Base-by-base conservation (phyloP, 1,140 invertebrate genomes). In the Atta texana region DNA sequence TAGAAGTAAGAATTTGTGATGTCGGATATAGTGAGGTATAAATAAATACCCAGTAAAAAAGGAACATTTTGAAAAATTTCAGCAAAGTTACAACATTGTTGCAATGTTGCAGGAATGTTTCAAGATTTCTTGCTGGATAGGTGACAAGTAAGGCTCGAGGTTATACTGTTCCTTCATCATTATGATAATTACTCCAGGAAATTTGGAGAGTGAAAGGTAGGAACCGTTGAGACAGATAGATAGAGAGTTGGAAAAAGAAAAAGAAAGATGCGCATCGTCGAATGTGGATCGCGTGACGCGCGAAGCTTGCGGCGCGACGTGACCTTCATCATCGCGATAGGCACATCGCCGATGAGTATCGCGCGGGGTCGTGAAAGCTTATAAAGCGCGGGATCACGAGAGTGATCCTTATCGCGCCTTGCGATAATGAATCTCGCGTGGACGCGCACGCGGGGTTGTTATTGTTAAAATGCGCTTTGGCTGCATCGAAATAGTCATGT, bases 311-410 rank as follows among this genome's bases (percentile, higher is more conserved):
- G 63, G 64, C 21, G 21, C 34, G 68, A 24, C 34, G 34, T 75
- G 80, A 84, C 80, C 80, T 84, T 84, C 80, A 12, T 84, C 39
- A 8, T 61, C 39, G 44, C 64, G 5, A 49, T 6, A 44, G 31
- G 16, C 10, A 68, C 14, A 68, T 68, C 34, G 18, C 2, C 16
- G 31, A 34, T 8, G 63, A 3, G 0, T 34, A 66, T 51, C 24
- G 28, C 14, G 28, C 34, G 61, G 3, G n/a, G 18, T 66, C 28
- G 28, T 16, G 6, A 24, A 66, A 14, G 31, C 7, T 51, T n/a
- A 24, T 24, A n/a, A n/a, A 57, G n/a, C n/a, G 49, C 12, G 49
- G 55, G 7, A 44, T 44, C 18, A 2, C 18, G 55, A n/a, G 28
- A 16, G 34, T 12, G 18, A 14, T 28, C 0, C 21, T 69, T 28